Percentiles rank a stretch among this genome's conserved stretches.
Evolutionary conservation across 2,888 invertebrate species (phyloP).

Genomic region (Drepana falcataria): DNA sequence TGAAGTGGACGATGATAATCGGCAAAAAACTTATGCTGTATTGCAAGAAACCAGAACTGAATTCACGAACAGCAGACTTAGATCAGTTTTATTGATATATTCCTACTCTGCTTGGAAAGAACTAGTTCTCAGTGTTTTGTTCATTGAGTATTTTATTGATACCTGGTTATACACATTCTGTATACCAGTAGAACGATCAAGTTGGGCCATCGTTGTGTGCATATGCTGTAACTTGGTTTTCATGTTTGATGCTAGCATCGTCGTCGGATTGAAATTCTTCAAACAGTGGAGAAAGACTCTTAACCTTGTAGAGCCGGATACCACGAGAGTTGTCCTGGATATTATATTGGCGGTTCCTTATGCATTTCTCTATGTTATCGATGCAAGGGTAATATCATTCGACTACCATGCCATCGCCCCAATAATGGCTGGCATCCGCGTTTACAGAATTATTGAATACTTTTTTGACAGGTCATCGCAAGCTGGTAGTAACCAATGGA

Average conservation of each 20-base stretch:
- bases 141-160: slow-evolving; percentile 56
- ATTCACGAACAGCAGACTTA: slow-evolving; percentile 51
- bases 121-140: slow-evolving; percentile 49
- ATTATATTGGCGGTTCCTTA: slow-evolving; percentile 57
- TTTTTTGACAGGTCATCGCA: slow-evolving; percentile 62
- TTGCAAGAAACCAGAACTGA: slow-evolving; percentile 59
- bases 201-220: slow-evolving; percentile 44
- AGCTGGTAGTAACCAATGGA: slow-evolving; percentile 72
- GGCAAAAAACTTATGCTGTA: slow-evolving; percentile 56
- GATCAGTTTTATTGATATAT: slow-evolving; percentile 55
- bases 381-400: slow-evolving; percentile 24
- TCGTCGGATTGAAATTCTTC: slow-evolving; percentile 59
- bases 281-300: slow-evolving; percentile 68
- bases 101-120: slow-evolving; percentile 59
- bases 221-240: slow-evolving; percentile 54
- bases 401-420: slow-evolving; percentile 57
- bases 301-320: slow-evolving; percentile 64
- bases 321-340: slow-evolving; percentile 47
- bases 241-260: slow-evolving; percentile 50
- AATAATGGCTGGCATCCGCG: slow-evolving; percentile 53
- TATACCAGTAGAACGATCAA: slow-evolving; percentile 33
- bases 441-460: slow-evolving; percentile 62
- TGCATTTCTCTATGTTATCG: slow-evolving; percentile 51
- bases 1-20: slow-evolving; percentile 39
- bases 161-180: slow-evolving; percentile 62